Evolutionary conservation across 64 coral and sea anemone species (phyloP).

Genomic region (Stichodactyla helianthus): DNA sequence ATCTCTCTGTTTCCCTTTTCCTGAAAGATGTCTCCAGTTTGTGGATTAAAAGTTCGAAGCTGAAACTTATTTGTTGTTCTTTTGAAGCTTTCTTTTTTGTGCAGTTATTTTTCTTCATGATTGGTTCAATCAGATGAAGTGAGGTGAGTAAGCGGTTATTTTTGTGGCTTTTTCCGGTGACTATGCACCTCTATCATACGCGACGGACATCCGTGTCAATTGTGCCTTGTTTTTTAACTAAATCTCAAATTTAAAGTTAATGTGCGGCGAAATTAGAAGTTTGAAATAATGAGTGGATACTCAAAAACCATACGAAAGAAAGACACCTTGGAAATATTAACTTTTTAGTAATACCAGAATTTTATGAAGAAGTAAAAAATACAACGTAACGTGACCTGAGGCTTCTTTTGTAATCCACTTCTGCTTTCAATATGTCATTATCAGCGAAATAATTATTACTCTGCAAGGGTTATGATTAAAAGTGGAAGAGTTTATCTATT

Average conservation of each 20-base stretch:
- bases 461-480: background rate
- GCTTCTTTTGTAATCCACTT: background rate
- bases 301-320: too few species aligned
- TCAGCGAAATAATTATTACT: background rate
- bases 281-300: too few species aligned
- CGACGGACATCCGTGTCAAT: background rate
- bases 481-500: background rate
- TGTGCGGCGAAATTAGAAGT: background rate
- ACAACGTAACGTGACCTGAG: background rate
- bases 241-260: background rate
- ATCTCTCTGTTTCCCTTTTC: background rate
- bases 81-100: background rate
- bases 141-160: background rate
- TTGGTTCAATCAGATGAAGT: background rate
- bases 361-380: background rate
- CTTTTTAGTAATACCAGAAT: too few species aligned
- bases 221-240: background rate
- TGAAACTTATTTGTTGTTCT: background rate
- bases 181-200: background rate
- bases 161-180: background rate
- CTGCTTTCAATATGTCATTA: constrained; percentile 3
- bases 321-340: too few species aligned
- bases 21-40: background rate
- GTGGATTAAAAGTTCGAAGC: background rate
- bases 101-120: background rate